Base-by-base conservation (phyloP, 2,797 vertebrate genomes). In the Valencia hispanica region DNA sequence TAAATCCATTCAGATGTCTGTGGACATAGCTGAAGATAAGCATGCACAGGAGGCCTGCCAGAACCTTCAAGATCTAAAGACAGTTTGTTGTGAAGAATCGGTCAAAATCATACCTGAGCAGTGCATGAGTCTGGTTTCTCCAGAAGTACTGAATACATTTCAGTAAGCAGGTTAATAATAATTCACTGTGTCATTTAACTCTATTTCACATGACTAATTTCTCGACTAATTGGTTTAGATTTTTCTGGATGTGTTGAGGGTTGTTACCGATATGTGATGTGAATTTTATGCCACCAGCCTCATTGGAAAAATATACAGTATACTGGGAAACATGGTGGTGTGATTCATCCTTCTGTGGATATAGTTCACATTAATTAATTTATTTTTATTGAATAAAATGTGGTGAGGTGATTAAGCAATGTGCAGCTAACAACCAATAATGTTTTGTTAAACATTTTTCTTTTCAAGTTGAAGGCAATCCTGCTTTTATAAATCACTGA, bases 401-500 rank as follows among this genome's bases (percentile, higher is more conserved):
- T 15, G 61, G 70, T 57, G 25, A 68, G 34, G 43, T 32, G 39
- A 51, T 63, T 25, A 45, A 70, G 32, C 27, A 70, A 30, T 63
- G 50, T 14, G 6, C 68, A 66, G 50, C 48, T 8, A 70, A 71
- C 65, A 74, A 20, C 59, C 70, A 36, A 12, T 10, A 14, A 79
- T 65, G 77, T 79, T 66, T 70, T 63, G 70, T 75, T 59, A 47
- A 39, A 79, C 72, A 73, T 75, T 84, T 87, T 81, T 72, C 41
- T 70, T 78, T 83, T 76, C 69, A 81, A 45, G 79, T 84, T 83
- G 79, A 70, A 78, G 68, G 43, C 68, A 77, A 30, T 27, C 59
- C 72, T 71, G 17, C 63, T 70, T 74, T 30, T 78, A 80, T 78
- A 85, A 81, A 72, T 87, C 79, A 88, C 41, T 68, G 76, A 84